Percentiles rank a stretch among this genome's conserved stretches.
Conservation (phyloP, 2,888 invertebrate genomes). For the Serrognathus titanus region DNA sequence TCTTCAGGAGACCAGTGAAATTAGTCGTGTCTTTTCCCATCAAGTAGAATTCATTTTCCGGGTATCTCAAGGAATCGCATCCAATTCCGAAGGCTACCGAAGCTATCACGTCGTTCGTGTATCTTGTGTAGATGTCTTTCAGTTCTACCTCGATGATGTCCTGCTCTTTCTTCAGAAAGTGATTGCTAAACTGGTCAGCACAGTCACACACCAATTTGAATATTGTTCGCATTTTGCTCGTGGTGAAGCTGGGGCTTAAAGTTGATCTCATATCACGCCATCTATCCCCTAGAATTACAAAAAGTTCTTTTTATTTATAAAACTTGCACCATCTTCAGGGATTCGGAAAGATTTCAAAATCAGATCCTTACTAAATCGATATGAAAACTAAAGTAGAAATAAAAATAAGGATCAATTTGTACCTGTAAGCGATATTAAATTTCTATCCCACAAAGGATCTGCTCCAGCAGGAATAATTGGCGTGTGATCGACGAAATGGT, state of each 20-base stretch:
- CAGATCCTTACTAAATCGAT: no score
- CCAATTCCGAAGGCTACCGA: conserved; percentile 52
- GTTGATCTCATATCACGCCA: conserved; percentile 48
- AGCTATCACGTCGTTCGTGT: conserved; percentile 52
- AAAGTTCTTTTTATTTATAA: no score
- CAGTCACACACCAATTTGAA: conserved; percentile 46
- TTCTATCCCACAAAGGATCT: no score
- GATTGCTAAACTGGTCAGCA: conserved; percentile 22
- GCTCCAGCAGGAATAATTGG: no score
- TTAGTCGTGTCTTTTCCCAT: conserved; percentile 50
- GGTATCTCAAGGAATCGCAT: conserved; percentile 52
- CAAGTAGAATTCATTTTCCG: conserved; percentile 52
- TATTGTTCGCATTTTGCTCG: conserved; percentile 50
- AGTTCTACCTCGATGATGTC: conserved; percentile 43
- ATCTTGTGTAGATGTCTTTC: conserved; percentile 50
- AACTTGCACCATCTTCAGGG: no score
- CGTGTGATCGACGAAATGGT: no score
- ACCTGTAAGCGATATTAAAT: no score
- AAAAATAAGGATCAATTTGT: no score
- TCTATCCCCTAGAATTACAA: conserved; percentile 4
- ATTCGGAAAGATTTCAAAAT: no score
- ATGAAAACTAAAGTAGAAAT: no score
- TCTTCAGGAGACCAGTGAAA: conserved; percentile 8
- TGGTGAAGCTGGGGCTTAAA: conserved; percentile 49
- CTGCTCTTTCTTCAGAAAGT: conserved; percentile 28